A percentile compares a stretch with the other conserved stretches of the same genome.
phyloP scores from a whole-genome alignment of 2,888 invertebrate genomes.

The Drosophila nr. medialis region DNA sequence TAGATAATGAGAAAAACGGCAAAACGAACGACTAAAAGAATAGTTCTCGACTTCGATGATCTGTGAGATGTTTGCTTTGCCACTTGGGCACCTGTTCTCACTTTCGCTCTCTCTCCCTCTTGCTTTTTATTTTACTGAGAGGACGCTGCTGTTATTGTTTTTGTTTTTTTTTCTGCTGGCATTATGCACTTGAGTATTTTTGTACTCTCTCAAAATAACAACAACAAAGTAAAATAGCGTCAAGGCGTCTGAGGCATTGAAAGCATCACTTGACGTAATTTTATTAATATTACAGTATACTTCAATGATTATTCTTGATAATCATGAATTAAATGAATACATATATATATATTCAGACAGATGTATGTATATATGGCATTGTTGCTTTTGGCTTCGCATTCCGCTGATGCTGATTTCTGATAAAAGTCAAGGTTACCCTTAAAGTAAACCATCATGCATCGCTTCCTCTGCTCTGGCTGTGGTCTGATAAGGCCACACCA shows the following conservation, averaged over 20 bases:
- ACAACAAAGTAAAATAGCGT: conserved; percentile 22
- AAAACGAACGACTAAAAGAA: conserved; percentile 10
- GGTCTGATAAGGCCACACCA: conserved; percentile 36
- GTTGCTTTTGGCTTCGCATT: conserved; percentile 1
- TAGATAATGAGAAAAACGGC: conserved; percentile 15
- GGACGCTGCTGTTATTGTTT: conserved; percentile 14
- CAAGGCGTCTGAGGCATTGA: conserved; percentile 50
- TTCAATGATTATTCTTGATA: conserved; percentile 13
- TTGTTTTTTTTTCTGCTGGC: conserved; percentile 7
- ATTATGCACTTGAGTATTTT: conserved; percentile 28
- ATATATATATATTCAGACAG: background rate
- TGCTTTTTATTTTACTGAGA: background rate
- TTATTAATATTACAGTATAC: conserved; percentile 7
- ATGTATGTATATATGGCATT: background rate
- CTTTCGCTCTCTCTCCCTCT: background rate
- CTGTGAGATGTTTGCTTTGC: conserved; percentile 24
- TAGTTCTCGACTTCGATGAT: conserved; percentile 29
- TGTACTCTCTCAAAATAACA: conserved; percentile 24
- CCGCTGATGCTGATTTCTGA: conserved; percentile 9
- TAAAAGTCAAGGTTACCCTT: conserved; percentile 46
- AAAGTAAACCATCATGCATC: conserved; percentile 25
- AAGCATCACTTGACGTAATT: conserved; percentile 53
- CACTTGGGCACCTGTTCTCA: conserved; percentile 5
- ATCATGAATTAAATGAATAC: background rate
- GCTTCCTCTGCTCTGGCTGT: conserved; percentile 37